A percentile compares a stretch with the other conserved stretches of the same genome.
These are phyloP conservation scores for Eueremaeus valkanovi DNA, from an alignment of 2,888 invertebrate genomes.

Conservation along the genomic window DNA sequence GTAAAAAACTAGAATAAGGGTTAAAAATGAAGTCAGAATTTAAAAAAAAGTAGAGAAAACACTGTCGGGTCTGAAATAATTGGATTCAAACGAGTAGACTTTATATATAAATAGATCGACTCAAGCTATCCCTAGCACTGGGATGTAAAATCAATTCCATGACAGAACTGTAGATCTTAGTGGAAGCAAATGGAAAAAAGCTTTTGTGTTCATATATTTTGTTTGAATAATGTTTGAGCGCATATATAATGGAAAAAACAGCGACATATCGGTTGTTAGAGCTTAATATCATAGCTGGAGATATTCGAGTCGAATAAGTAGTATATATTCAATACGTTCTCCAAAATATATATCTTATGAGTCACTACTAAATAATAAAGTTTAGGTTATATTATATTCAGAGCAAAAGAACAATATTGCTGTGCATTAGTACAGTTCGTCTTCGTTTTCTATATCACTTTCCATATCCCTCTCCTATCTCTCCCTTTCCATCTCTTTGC, in stretches of 20 bases:
- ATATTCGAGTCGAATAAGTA: not conserved
- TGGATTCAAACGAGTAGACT: conserved; percentile 4
- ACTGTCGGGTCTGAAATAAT: not conserved
- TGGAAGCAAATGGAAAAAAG: not conserved
- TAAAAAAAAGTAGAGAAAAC: not conserved
- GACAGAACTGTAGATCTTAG: no score
- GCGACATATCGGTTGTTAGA: not conserved
- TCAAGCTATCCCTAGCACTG: not conserved
- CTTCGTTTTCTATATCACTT: no score
- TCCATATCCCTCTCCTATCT: not conserved
- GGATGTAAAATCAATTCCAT: not conserved
- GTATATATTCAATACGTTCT: not conserved
- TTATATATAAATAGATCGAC: not conserved
- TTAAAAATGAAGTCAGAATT: conserved; percentile 27
- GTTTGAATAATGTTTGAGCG: not conserved
- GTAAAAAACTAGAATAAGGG: not conserved
- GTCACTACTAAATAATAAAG: not conserved
- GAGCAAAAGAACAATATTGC: not conserved
- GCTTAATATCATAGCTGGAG: not conserved
- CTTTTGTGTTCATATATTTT: conserved; percentile 4
- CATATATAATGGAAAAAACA: not conserved
- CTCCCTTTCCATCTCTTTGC: not conserved
- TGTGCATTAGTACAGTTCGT: not conserved
- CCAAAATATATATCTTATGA: not conserved
- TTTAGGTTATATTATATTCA: not conserved